Evolutionary conservation across 2,797 vertebrate genomes (phyloP).

Genomic region (Chiroxiphia lanceolata): DNA sequence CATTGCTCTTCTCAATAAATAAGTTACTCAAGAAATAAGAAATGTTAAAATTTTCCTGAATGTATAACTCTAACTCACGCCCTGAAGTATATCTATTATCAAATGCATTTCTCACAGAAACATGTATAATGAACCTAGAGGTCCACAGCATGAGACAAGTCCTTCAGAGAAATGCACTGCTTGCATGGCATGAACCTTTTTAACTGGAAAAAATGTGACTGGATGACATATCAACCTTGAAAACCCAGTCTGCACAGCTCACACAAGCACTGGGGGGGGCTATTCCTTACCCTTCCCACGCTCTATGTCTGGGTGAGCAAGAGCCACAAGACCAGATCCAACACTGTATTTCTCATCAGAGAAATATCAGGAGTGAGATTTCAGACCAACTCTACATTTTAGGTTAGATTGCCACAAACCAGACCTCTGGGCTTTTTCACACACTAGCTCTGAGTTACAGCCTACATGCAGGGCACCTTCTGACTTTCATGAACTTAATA

Average conservation of each 20-base stretch:
- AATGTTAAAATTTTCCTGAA: neutral
- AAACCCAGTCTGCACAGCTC: neutral
- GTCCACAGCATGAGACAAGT: neutral
- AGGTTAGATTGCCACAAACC: neutral
- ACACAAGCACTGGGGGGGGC: rapidly evolving
- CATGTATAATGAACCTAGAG: neutral
- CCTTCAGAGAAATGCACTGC: neutral
- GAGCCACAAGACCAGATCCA: rapidly evolving
- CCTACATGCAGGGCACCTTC: neutral
- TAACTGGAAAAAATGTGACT: neutral
- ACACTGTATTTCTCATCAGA: neutral
- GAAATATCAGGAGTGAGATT: neutral
- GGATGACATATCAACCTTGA: neutral
- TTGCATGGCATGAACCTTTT: neutral
- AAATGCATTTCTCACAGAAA: neutral
- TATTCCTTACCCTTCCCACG: neutral
- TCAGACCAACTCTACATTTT: neutral
- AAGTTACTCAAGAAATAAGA: neutral
- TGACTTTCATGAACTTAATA: neutral
- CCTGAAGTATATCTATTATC: neutral
- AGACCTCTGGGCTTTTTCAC: neutral
- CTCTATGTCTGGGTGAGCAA: neutral
- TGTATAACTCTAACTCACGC: neutral
- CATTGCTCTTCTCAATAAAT: neutral
- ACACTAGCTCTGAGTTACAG: neutral